These are phyloP conservation scores for Ceyx cyanopectus DNA, from an alignment of 2,113 vertebrate species.

Conservation along the genomic window DNA sequence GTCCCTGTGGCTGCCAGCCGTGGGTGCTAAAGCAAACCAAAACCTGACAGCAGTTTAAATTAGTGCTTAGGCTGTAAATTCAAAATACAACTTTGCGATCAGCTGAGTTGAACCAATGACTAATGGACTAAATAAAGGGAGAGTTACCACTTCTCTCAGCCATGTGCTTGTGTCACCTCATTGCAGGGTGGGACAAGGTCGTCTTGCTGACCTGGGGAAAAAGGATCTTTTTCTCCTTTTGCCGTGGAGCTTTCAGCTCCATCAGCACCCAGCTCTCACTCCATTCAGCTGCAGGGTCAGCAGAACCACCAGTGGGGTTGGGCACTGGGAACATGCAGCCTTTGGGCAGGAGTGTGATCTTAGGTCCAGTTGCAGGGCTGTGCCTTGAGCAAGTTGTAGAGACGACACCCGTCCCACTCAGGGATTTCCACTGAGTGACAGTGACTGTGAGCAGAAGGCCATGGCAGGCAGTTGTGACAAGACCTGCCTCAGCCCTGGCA, in stretches of 20 bases:
- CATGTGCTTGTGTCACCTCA: background rate
- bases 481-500: background rate
- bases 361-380: background rate
- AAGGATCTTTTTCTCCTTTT: background rate
- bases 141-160: background rate
- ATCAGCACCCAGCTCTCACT: background rate
- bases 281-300: background rate
- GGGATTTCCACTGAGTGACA: fast-evolving
- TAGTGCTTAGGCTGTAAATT: background rate
- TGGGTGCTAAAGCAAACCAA: background rate
- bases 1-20: background rate
- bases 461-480: background rate
- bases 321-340: background rate
- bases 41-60: background rate
- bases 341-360: background rate
- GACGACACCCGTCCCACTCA: background rate
- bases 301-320: fast-evolving
- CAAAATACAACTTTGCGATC: background rate
- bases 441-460: background rate
- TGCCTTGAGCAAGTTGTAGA: background rate
- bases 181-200: background rate
- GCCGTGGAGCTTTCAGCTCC: background rate
- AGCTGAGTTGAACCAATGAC: background rate
- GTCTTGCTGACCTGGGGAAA: background rate
- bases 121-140: background rate